Percentiles rank a stretch among this genome's conserved stretches.
These are phyloP conservation scores for Mactromeris polynyma DNA, from an alignment of 2,888 invertebrate species.

Conservation along the genomic window DNA sequence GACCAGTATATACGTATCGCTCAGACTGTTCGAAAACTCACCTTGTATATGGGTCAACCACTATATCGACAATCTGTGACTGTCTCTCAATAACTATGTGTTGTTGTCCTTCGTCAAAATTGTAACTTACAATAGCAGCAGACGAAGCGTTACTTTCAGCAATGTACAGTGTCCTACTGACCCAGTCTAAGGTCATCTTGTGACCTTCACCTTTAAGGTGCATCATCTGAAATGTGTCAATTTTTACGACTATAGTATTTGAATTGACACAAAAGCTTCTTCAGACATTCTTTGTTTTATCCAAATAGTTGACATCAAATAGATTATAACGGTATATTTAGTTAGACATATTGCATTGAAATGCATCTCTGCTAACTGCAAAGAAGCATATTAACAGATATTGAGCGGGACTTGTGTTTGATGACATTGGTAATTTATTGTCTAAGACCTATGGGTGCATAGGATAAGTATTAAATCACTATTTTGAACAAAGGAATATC, in stretches of 20 bases:
- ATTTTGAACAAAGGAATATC: background rate
- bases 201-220: conserved; percentile 88
- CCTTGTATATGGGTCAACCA: conserved; percentile 93
- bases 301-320: no score
- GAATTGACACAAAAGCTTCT: no score
- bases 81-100: conserved; percentile 76
- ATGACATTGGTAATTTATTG: background rate
- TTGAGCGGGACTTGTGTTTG: no score
- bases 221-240: conserved; percentile 70
- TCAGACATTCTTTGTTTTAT: no score
- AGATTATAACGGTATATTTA: no score
- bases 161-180: conserved; percentile 94
- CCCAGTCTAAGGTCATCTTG: conserved; percentile 95
- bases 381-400: no score
- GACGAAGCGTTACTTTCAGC: conserved; percentile 89
- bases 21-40: conserved; percentile 82
- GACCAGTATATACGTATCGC: no score
- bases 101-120: conserved; percentile 79
- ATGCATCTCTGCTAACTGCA: no score
- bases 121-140: conserved; percentile 85
- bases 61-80: conserved; percentile 90
- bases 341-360: no score
- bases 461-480: background rate
- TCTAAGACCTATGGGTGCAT: background rate
- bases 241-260: no score